Evolutionary conservation across 2,113 vertebrate species (phyloP), one percentile per base, ranked within the genome.

Genomic region (Formicarius rufipectus): DNA sequence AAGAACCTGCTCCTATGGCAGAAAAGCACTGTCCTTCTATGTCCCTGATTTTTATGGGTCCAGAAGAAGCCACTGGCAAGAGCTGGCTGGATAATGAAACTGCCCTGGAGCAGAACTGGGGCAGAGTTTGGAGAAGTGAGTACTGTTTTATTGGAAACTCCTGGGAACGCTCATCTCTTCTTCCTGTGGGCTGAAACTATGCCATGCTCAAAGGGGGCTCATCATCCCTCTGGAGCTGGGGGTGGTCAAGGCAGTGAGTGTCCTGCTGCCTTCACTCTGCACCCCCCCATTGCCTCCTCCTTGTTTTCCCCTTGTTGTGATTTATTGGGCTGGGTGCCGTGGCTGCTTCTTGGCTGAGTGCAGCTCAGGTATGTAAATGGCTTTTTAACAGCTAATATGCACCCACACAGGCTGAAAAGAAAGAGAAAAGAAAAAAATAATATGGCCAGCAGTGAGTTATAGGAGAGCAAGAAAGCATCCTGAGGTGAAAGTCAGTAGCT

Each of bases 301-400:
- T 91, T 85, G 45, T 83, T 90, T 87, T 66, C 55, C 63, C 31
- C 20, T 79, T 73, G 72, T 69, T 74, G 88, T 91, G 81, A 96
- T 97, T 94, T 95, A 87, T 76, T 75, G 87, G 52, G 56, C 56
- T 91, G 66, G 28, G 49, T 91, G 92, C 40, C 89, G 62, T 1
- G 33, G 44, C 80, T 89, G 58, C 73, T 82, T 87, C 74, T 88
- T 93, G 90, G 72, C 63, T 86, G 90, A 93, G 27, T 78, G 83
- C 50, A 86, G 75, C 60, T 88, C 74, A 96, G 86, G 90, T 84
- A 95, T 90, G 63, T 56, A 95, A 95, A 95, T 84, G 69, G 71
- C 74, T 83, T 94, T 95, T 87, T 82, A 94, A 91, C 47, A 97
- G 84, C 56, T 93, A 87, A 75, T 92, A 79, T 0, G 14, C 69